Percentiles rank a stretch among this genome's conserved stretches.
Evolutionary conservation across 2,113 vertebrate species (phyloP).

Genomic region (Poeciliopsis retropinna): DNA sequence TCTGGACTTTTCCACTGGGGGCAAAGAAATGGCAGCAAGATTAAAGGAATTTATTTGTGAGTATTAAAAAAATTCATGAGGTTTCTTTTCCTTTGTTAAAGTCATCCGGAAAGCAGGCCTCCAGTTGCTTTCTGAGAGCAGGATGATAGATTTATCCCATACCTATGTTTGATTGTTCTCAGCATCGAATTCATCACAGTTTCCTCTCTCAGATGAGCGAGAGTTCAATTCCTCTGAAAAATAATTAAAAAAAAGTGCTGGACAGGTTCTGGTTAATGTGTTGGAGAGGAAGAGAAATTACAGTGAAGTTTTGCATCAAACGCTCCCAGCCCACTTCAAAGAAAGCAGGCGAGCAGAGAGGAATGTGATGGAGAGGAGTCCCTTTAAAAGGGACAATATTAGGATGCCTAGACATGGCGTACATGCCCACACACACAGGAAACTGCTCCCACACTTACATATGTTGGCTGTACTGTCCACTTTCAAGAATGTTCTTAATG

Average conservation of each 20-base stretch:
- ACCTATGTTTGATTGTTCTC: constrained; percentile 75
- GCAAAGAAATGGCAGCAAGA: constrained; percentile 67
- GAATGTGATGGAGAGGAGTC: constrained; percentile 26
- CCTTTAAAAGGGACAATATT: constrained; percentile 39
- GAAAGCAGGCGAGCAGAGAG: constrained; percentile 40
- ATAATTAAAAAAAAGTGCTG: constrained; percentile 1
- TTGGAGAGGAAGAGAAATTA: constrained; percentile 67
- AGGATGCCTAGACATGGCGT: constrained; percentile 33
- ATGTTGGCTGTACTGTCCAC: constrained; percentile 37
- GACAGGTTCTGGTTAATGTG: constrained; percentile 78
- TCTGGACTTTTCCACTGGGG: constrained; percentile 48
- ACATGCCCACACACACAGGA: background rate
- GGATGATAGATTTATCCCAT: constrained; percentile 74
- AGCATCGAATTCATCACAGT: constrained; percentile 74
- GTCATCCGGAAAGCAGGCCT: constrained; percentile 62
- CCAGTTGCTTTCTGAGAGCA: constrained; percentile 63
- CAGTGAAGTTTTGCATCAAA: constrained; percentile 74
- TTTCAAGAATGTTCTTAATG: constrained; percentile 63
- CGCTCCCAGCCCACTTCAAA: constrained; percentile 67
- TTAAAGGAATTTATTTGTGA: constrained; percentile 76
- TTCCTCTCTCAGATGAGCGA: constrained; percentile 47
- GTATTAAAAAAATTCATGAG: constrained; percentile 67
- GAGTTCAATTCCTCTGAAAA: constrained; percentile 55
- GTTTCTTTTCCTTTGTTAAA: constrained; percentile 62
- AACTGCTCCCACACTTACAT: constrained; percentile 29